These are phyloP conservation scores for Lerista edwardsae DNA, from an alignment of 2,797 vertebrate genomes.

Conservation along the genomic window DNA sequence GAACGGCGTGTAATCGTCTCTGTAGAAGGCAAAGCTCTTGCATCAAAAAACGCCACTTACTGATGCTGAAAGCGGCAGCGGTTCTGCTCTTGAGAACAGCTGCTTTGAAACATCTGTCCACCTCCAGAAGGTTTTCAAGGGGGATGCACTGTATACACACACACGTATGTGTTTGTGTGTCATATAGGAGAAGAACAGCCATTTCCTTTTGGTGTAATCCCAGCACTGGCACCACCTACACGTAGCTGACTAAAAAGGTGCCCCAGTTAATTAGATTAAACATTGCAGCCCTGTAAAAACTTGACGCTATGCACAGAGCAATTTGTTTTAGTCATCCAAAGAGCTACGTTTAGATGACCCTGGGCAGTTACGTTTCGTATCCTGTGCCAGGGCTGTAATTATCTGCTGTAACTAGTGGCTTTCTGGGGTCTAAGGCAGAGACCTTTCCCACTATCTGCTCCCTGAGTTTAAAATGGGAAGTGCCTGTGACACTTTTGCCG, in stretches of 20 bases:
- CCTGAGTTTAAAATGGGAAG: not conserved
- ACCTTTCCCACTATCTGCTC: too few species aligned
- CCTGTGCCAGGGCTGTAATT: too few species aligned
- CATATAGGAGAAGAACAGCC: not conserved
- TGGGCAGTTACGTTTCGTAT: not conserved
- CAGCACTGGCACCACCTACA: not conserved
- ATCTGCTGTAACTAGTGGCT: too few species aligned
- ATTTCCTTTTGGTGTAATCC: not conserved
- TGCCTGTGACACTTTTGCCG: not conserved
- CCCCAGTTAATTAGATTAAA: too few species aligned
- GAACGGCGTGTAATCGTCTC: constrained; percentile 30
- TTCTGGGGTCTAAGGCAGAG: too few species aligned
- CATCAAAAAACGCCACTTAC: constrained; percentile 19
- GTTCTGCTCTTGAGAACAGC: not conserved
- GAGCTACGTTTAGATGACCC: too few species aligned
- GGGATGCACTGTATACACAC: too few species aligned
- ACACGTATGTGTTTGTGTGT: not conserved
- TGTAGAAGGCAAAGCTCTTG: not conserved
- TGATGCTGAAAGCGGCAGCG: not conserved
- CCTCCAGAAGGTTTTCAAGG: not conserved
- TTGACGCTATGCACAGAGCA: not conserved
- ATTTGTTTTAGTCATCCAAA: not conserved
- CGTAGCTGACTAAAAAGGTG: too few species aligned
- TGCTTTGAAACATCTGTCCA: not conserved
- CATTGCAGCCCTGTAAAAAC: not conserved